Percentiles rank a stretch among this genome's conserved stretches.
These are phyloP conservation scores for Solenodon paradoxus DNA, from an alignment of 2,113 vertebrate genomes.

Conservation along the genomic window DNA sequence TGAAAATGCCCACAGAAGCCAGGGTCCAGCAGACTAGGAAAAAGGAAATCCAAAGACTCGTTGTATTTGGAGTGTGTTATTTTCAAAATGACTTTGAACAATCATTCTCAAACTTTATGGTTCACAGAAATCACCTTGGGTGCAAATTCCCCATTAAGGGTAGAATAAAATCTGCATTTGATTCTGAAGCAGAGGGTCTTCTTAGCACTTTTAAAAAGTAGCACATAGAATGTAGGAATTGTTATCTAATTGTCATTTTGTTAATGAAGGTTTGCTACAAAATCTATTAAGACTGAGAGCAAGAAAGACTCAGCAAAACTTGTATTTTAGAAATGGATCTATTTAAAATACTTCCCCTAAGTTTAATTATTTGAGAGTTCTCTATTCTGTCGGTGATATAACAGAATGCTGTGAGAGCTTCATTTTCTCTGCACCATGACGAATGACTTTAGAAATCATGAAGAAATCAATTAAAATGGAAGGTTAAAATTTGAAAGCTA, in stretches of 20 bases:
- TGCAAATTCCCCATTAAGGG: not conserved
- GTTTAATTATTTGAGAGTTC: conserved; percentile 21
- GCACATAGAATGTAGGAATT: not conserved
- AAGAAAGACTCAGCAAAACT: not conserved
- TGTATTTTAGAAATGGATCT: conserved; percentile 37
- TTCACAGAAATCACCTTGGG: not conserved
- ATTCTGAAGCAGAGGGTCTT: not conserved
- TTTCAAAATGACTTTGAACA: conserved; percentile 39
- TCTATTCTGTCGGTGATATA: not conserved
- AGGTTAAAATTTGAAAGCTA: conserved; percentile 28
- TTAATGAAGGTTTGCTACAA: not conserved
- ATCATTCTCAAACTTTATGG: not conserved
- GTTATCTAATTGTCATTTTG: not conserved
- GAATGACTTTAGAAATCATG: conserved; percentile 50
- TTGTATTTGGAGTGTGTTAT: not conserved
- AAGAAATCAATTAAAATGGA: conserved; percentile 26
- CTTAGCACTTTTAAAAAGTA: not conserved
- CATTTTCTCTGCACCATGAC: conserved; percentile 47
- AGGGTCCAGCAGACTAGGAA: not conserved
- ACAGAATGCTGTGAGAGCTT: conserved; percentile 10
- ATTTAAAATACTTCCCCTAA: conserved; percentile 36
- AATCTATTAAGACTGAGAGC: not conserved
- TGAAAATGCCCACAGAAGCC: not conserved
- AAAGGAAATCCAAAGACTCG: not conserved
- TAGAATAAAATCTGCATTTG: not conserved